Evolutionary conservation across 1,140 invertebrate genomes (phyloP), one percentile per base, ranked within the genome.

Genomic region (Drosophila sproati): DNA sequence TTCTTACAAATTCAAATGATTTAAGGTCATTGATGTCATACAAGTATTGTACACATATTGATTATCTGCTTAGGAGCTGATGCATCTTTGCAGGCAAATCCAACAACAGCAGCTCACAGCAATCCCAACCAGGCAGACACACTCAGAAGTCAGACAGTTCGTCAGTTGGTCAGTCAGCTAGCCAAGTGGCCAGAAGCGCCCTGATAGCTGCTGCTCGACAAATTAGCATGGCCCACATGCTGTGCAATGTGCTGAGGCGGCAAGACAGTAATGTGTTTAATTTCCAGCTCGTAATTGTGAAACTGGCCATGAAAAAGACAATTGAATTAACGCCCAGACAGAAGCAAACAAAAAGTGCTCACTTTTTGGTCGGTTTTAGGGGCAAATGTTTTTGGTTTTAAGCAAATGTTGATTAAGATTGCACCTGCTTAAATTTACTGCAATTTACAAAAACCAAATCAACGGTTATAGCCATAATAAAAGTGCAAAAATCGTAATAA

Each of bases 251-350:
- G 60, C 41, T n/a, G 43, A 29, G 6, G 64, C 35, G 51, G 12
- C 50, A 55, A 20, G 41, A 59, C 62, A 73, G 45, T 56, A 69
- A 73, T 55, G 71, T 61, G 61, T 73, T 73, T 61, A 73, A 73
- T 68, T 73, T 73, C 35, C 31, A 54, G 32, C 48, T 68, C 39
- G 63, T 68, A 68, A 73, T 68, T 68, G 71, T 73, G 56, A 61
- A 37, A 28, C 37, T 61, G 51, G 41, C 56, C 64, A 50, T 69
- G 64, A 61, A 68, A 47, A 69, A 50, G 50, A 56, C 71, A 73
- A 73, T 73, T 73, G 71, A 68, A 61, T 73, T 73, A 47, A 37
- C 47, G 20, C 47, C 20, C 47, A 59, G 12, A 20, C 12, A 7
- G 55, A 54, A 64, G 32, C 45, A 57, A 28, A 59, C 45, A 59